phyloP scores from a whole-genome alignment of 1,140 invertebrate genomes.

The Lepidurus apus region DNA sequence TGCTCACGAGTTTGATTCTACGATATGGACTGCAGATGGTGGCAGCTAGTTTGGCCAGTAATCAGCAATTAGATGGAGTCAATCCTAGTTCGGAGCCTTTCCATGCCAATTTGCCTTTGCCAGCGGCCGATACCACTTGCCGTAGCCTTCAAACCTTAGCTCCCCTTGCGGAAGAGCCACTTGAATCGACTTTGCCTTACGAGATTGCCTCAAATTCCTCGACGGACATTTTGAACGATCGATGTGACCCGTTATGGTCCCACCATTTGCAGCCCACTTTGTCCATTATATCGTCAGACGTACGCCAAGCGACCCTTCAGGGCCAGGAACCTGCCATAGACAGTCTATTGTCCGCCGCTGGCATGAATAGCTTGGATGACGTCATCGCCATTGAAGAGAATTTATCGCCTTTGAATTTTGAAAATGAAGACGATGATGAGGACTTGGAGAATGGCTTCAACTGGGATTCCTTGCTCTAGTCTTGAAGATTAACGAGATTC shows the following conservation, averaged over 20 bases:
- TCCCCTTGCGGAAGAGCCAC: too few relatives aligned
- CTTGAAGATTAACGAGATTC: not conserved
- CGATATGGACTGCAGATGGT: not conserved
- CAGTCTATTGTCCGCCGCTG: not conserved
- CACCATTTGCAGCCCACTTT: not conserved
- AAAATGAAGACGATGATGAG: not conserved
- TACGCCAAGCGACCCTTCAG: not conserved
- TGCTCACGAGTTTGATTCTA: not conserved
- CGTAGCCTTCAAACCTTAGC: too few relatives aligned
- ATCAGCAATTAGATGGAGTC: not conserved
- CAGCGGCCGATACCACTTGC: not conserved
- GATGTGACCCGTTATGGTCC: constrained; percentile 9
- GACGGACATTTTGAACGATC: not conserved
- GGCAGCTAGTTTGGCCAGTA: not conserved
- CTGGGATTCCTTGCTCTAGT: not conserved
- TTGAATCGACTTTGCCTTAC: too few relatives aligned
- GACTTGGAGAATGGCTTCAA: not conserved
- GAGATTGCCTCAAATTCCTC: not conserved
- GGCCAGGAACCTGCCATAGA: not conserved
- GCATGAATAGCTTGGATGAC: not conserved
- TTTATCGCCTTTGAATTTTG: not conserved
- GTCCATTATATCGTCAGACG: not conserved
- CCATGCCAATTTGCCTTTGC: not conserved
- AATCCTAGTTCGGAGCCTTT: not conserved
- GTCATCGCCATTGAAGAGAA: constrained; percentile 5